Base-by-base conservation (phyloP, 2,113 vertebrate species). In the Hepsetus odoe region DNA sequence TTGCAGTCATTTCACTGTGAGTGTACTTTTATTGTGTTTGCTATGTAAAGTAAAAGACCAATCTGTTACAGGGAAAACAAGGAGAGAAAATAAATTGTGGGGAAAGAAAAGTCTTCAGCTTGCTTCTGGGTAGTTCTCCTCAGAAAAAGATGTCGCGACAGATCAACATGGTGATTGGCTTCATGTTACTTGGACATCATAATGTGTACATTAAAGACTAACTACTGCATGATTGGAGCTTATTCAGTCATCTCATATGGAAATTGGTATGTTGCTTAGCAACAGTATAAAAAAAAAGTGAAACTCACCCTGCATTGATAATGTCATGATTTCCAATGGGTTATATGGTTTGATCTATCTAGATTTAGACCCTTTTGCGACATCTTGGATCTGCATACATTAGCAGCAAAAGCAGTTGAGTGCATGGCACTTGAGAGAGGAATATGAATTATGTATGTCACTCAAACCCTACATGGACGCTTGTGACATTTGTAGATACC, bases 401-500 rank as follows among this genome's bases (percentile, higher is more conserved):
- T 64, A 76, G 1, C 49, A 42, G 18, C 71, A 42, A 49, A 33
- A 38, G 56, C 53, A 70, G 53, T 56, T n/a, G 40, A 51, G 61
- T 44, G 32, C 56, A 51, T 28, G 35, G 18, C 53, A 67, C 59
- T 76, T 38, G 77, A 49, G 32, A 56, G 53, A 55, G 16, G 14
- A 22, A 3, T 33, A 75, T 79, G 56, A 82, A 76, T 80, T 61
- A 75, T 79, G 79, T n/a, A 83, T 76, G 28, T 71, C 67, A 44
- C 46, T 14, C 16, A 38, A n/a, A 72, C 56, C 55, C 69, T 65
- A 46, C 65, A 66, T 3, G 66, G 56, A 71, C 58, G 69, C 56
- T 42, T 66, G 32, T 82, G 59, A 83, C 73, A 83, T 85, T 80
- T 85, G 61, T 67, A 4, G 53, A 73, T 51, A 30, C 46, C 14